Evolutionary conservation across 2,888 invertebrate species (phyloP).

Genomic region (Oligia strigilis): DNA sequence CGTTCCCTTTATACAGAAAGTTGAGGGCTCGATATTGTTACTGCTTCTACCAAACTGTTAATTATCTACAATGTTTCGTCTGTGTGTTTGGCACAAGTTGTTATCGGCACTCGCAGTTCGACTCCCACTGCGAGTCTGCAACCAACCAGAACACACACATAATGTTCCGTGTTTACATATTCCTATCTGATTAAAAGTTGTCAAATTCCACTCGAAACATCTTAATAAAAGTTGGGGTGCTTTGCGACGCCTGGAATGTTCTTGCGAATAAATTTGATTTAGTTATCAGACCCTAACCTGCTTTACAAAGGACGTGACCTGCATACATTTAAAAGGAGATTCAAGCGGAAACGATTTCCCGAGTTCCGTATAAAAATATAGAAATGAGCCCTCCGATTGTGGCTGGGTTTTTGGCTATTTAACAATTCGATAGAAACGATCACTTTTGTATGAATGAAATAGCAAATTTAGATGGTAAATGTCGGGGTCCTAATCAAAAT

Average conservation of each 20-base stretch:
- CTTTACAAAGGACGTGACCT: conserved; percentile 78
- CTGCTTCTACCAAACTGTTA: conserved; percentile 64
- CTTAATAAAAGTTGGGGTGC: conserved; percentile 68
- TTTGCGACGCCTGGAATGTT: conserved; percentile 68
- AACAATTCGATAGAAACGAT: conserved; percentile 33
- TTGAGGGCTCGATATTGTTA: conserved; percentile 70
- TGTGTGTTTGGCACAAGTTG: conserved; percentile 66
- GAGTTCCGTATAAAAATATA: conserved; percentile 56
- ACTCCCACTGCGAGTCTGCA: conserved; percentile 44
- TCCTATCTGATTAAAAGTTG: conserved; percentile 71
- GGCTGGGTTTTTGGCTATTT: conserved; percentile 42
- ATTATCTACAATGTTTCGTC: conserved; percentile 70
- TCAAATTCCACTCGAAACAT: conserved; percentile 57
- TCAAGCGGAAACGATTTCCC: conserved; percentile 59
- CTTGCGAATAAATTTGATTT: conserved; percentile 84
- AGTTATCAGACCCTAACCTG: conserved; percentile 82
- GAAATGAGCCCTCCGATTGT: conserved; percentile 49
- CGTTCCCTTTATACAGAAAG: conserved; percentile 71
- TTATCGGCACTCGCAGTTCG: conserved; percentile 59
- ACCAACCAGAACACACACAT: conserved; percentile 45
- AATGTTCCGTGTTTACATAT: conserved; percentile 56
- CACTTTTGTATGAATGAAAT: conserved; percentile 35
- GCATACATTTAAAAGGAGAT: conserved; percentile 78
- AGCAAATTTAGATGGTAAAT: conserved; percentile 44
- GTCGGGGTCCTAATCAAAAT: conserved; percentile 45